These are phyloP conservation scores for Tineola bisselliella DNA, from an alignment of 2,888 invertebrate species.

Conservation along the genomic window DNA sequence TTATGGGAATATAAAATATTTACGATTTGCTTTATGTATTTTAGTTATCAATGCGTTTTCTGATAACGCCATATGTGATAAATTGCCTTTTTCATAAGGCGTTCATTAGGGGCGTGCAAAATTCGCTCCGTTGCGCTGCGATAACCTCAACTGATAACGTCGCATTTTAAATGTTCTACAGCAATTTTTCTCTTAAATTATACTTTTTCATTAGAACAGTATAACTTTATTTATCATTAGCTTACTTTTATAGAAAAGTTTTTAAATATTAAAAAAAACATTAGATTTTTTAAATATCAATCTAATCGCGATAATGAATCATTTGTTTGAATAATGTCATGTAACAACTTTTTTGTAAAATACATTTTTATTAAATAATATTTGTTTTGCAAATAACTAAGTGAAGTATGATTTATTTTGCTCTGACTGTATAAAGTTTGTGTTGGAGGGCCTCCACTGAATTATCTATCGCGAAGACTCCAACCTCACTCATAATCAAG, in stretches of 20 bases:
- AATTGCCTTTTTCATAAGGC: conserved; percentile 67
- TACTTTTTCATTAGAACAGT: not conserved
- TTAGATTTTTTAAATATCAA: too few species aligned
- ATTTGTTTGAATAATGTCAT: too few species aligned
- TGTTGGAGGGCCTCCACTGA: not conserved
- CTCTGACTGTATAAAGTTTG: not conserved
- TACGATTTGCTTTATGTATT: conserved; percentile 4
- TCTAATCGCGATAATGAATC: too few species aligned
- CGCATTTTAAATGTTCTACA: conserved; percentile 62
- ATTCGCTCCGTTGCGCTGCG: conserved; percentile 62
- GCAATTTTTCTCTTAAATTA: conserved; percentile 17
- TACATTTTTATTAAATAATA: not conserved
- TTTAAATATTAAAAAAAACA: too few species aligned
- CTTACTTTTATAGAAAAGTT: too few species aligned
- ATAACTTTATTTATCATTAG: too few species aligned
- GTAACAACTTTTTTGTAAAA: too few species aligned
- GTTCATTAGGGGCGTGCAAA: conserved; percentile 65
- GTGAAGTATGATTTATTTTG: not conserved
- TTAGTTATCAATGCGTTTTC: conserved; percentile 31
- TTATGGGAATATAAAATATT: conserved; percentile 9
- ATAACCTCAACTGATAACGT: conserved; percentile 53
- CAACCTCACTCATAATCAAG: not conserved
- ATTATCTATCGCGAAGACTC: conserved; percentile 6
- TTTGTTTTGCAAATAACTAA: not conserved
- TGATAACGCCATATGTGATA: conserved; percentile 58